These are phyloP conservation scores for Thryonomys swinderianus DNA, from an alignment of 2,113 vertebrate species.

Conservation along the genomic window DNA sequence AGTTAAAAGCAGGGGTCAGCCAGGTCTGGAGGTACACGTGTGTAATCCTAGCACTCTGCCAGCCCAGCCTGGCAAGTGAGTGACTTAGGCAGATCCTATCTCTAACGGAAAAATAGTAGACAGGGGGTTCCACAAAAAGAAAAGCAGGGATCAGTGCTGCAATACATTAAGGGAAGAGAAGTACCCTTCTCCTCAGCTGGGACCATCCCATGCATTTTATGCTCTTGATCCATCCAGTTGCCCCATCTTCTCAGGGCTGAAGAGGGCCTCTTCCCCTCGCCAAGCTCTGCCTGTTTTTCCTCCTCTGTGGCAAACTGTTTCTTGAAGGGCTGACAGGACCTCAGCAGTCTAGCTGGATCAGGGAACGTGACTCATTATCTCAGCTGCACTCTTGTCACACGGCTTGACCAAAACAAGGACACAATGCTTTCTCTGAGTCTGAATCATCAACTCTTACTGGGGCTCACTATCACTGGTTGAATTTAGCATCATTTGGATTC, in stretches of 20 bases:
- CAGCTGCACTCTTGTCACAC: fast-evolving
- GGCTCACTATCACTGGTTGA: too few relatives aligned
- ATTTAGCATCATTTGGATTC: background rate
- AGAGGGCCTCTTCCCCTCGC: background rate
- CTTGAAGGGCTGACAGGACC: background rate
- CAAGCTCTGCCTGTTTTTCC: fast-evolving
- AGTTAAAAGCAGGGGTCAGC: background rate
- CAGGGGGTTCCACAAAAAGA: background rate
- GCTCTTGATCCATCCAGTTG: too few relatives aligned
- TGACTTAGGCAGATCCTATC: background rate
- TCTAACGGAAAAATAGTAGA: background rate
- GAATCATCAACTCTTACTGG: background rate
- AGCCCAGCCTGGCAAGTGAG: background rate
- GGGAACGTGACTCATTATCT: fast-evolving
- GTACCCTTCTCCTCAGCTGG: background rate
- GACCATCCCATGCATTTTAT: background rate
- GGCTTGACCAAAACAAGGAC: background rate
- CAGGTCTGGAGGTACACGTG: background rate
- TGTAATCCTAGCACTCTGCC: background rate
- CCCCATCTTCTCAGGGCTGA: background rate
- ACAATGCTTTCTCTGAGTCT: background rate
- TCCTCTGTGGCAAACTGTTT: background rate
- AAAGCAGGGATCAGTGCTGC: background rate
- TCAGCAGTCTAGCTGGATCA: background rate
- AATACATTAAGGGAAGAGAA: too few relatives aligned